Percentiles rank a stretch among this genome's conserved stretches.
Evolutionary conservation across 2,888 invertebrate genomes (phyloP).

Genomic region (Dasysyrphus albostriatus): DNA sequence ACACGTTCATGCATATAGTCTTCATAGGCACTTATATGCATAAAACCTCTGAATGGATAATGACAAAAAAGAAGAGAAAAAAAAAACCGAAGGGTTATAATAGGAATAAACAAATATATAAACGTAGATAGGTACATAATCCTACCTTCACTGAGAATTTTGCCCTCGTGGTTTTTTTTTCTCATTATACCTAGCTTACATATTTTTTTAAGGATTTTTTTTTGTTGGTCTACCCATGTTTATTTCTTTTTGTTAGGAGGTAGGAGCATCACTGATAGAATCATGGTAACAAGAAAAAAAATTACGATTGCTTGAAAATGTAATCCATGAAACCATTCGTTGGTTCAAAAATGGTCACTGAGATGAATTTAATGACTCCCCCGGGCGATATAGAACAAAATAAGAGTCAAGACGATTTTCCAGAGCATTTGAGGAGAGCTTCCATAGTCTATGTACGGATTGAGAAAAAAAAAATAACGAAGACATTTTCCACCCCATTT

Average conservation of each 20-base stretch:
- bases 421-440: slow-evolving; percentile 31
- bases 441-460: slow-evolving; percentile 5
- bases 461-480: neutral
- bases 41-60: slow-evolving; percentile 34
- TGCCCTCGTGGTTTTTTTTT: slow-evolving; percentile 36
- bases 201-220: slow-evolving; percentile 28
- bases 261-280: slow-evolving; percentile 28
- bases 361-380: slow-evolving; percentile 75
- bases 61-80: slow-evolving; percentile 5
- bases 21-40: slow-evolving; percentile 45
- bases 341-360: slow-evolving; percentile 64
- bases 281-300: slow-evolving; percentile 32
- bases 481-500: slow-evolving; percentile 74
- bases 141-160: slow-evolving; percentile 5
- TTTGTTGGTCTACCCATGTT: slow-evolving; percentile 25
- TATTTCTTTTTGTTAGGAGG: neutral
- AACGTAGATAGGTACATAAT: neutral
- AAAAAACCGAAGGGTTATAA: slow-evolving; percentile 27
- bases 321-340: slow-evolving; percentile 36
- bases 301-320: slow-evolving; percentile 9
- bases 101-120: slow-evolving; percentile 24
- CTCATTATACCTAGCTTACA: slow-evolving; percentile 39
- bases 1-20: slow-evolving; percentile 24
- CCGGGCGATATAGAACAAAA: slow-evolving; percentile 40
- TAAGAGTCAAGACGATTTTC: slow-evolving; percentile 40